phyloP scores from a whole-genome alignment of 2,113 vertebrate genomes.

The Cyprinodon variegatus region DNA sequence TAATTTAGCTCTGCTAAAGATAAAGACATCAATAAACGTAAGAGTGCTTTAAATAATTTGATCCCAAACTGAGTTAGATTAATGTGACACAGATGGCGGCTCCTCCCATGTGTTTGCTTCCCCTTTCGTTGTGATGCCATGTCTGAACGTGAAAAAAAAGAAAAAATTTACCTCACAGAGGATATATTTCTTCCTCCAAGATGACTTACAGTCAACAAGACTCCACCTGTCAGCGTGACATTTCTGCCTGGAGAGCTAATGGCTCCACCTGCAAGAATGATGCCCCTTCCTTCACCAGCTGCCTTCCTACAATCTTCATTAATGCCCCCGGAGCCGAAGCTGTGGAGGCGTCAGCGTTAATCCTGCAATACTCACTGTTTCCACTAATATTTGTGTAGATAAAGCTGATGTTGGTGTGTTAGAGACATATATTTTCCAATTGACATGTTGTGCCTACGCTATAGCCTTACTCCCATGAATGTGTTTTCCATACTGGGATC shows the following conservation, averaged over 20 bases:
- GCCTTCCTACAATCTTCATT: constrained; percentile 8
- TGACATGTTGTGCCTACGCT: neutral
- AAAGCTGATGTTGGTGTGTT: neutral
- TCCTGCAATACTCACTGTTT: neutral
- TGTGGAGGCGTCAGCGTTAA: neutral
- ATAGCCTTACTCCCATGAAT: neutral
- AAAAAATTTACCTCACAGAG: neutral
- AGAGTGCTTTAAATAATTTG: neutral
- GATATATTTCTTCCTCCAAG: neutral
- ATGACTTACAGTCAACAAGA: constrained; percentile 10
- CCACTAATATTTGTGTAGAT: neutral
- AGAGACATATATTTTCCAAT: neutral
- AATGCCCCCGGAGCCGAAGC: neutral
- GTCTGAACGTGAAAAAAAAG: neutral
- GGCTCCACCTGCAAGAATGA: constrained; percentile 16
- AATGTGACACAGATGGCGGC: neutral
- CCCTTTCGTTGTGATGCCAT: neutral
- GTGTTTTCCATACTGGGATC: neutral
- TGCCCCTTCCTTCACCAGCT: neutral
- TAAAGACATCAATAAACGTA: neutral
- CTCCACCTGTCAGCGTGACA: constrained; percentile 7
- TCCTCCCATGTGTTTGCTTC: neutral
- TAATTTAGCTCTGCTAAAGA: neutral
- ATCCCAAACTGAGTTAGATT: neutral
- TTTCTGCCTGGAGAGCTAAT: constrained; percentile 5